These are phyloP conservation scores for Lasius platythorax DNA, from an alignment of 2,888 invertebrate genomes.

Conservation along the genomic window DNA sequence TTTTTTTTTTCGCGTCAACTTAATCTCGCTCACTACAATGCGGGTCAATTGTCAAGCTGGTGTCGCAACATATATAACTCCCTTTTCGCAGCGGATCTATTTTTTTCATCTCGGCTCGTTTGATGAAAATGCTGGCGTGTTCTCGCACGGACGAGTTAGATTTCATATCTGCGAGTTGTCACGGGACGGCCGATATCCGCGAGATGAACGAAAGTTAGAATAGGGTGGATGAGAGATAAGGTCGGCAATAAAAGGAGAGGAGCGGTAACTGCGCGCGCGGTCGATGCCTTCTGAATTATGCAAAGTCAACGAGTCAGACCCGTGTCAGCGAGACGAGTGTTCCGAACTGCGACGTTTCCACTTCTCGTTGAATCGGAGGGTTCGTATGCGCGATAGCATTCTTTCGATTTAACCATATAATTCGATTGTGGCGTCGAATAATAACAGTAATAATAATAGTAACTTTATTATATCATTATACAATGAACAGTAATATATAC, in stretches of 20 bases:
- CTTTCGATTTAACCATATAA: constrained; percentile 4
- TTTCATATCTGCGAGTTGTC: constrained; percentile 47
- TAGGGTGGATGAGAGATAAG: constrained; percentile 63
- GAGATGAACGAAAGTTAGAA: constrained; percentile 67
- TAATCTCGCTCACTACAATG: not conserved
- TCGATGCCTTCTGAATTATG: constrained; percentile 69
- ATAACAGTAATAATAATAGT: not conserved
- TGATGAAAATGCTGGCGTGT: constrained; percentile 41
- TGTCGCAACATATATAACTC: constrained; percentile 20
- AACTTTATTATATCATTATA: constrained; percentile 6
- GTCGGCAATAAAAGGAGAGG: constrained; percentile 61
- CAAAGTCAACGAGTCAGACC: constrained; percentile 70
- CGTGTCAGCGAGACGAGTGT: constrained; percentile 63
- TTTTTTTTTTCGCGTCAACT: not conserved
- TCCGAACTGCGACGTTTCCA: constrained; percentile 49
- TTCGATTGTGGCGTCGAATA: not conserved
- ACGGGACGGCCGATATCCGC: constrained; percentile 59
- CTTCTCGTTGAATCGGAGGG: constrained; percentile 11
- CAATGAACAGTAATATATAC: not conserved
- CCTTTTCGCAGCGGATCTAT: not conserved
- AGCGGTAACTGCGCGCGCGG: constrained; percentile 62
- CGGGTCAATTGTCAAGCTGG: not conserved
- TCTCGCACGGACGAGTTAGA: constrained; percentile 28
- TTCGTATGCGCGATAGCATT: constrained; percentile 7
- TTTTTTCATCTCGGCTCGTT: not conserved